A percentile compares a stretch with the other conserved stretches of the same genome.
phyloP scores from a whole-genome alignment of 1,140 invertebrate genomes.

The Drosophila teissieri region DNA sequence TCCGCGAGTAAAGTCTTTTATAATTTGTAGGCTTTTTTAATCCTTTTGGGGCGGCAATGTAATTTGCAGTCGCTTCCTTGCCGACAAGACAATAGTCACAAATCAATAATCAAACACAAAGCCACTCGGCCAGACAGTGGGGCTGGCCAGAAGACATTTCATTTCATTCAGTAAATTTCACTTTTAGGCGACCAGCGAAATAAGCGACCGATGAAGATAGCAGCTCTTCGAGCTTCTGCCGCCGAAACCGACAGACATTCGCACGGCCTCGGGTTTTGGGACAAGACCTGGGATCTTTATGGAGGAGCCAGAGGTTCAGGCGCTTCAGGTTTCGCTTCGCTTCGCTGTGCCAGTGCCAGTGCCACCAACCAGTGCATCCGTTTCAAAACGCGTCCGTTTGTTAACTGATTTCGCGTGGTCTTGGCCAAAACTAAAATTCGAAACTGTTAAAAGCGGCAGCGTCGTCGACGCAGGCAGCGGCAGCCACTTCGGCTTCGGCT shows the following conservation, averaged over 20 bases:
- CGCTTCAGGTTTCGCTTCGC: constrained; percentile 31
- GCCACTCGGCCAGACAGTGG: constrained; percentile 42
- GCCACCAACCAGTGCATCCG: constrained; percentile 57
- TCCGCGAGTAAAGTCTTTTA: neutral
- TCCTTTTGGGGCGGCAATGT: constrained; percentile 26
- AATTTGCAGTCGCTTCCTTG: constrained; percentile 55
- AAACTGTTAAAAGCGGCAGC: constrained; percentile 60
- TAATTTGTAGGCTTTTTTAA: constrained; percentile 23
- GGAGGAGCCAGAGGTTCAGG: constrained; percentile 21
- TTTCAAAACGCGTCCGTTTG: constrained; percentile 83
- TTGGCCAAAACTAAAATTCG: constrained; percentile 76
- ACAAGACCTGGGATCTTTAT: constrained; percentile 34
- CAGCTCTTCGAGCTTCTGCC: constrained; percentile 53
- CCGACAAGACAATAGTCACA: constrained; percentile 47
- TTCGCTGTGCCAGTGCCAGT: neutral
- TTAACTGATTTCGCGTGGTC: constrained; percentile 84
- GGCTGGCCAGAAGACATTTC: constrained; percentile 62
- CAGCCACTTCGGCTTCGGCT: constrained; percentile 14
- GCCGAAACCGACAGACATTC: constrained; percentile 60
- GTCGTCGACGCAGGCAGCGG: constrained; percentile 29
- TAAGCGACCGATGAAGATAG: constrained; percentile 46
- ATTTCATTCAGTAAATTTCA: constrained; percentile 83
- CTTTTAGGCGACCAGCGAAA: constrained; percentile 73
- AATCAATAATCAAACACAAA: constrained; percentile 55
- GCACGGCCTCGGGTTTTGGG: constrained; percentile 38